Conservation (phyloP, 2,797 vertebrate genomes). For the Sebastes reedi region DNA sequence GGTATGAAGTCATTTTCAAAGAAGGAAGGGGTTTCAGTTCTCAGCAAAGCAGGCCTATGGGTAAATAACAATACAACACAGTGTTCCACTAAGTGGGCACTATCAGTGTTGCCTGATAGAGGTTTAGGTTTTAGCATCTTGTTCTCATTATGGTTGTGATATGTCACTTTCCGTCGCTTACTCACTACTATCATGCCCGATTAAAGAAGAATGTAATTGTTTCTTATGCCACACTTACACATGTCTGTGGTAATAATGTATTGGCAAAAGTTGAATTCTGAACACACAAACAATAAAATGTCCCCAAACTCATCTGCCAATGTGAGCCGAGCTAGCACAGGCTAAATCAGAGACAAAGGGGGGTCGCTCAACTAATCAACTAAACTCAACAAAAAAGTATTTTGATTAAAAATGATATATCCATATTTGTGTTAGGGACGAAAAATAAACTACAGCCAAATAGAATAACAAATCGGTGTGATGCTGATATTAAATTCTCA, state of each 20-base stretch:
- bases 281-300: not conserved
- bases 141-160: not conserved
- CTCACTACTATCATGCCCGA: not conserved
- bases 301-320: not conserved
- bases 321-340: not conserved
- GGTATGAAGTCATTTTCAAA: not conserved
- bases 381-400: not conserved
- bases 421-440: not conserved
- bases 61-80: not conserved
- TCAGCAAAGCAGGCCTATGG: not conserved
- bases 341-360: not conserved
- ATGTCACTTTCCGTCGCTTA: not conserved
- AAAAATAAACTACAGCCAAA: not conserved
- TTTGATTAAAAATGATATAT: not conserved
- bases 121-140: not conserved
- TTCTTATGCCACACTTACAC: not conserved
- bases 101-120: rapidly evolving
- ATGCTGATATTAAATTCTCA: not conserved
- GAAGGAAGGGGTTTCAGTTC: not conserved
- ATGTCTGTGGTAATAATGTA: not conserved
- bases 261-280: not conserved
- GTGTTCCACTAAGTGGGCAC: not conserved
- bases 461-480: not conserved
- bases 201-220: not conserved
- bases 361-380: not conserved